phyloP scores from a whole-genome alignment of 1,140 invertebrate species.

The Halictus rubicundus region DNA sequence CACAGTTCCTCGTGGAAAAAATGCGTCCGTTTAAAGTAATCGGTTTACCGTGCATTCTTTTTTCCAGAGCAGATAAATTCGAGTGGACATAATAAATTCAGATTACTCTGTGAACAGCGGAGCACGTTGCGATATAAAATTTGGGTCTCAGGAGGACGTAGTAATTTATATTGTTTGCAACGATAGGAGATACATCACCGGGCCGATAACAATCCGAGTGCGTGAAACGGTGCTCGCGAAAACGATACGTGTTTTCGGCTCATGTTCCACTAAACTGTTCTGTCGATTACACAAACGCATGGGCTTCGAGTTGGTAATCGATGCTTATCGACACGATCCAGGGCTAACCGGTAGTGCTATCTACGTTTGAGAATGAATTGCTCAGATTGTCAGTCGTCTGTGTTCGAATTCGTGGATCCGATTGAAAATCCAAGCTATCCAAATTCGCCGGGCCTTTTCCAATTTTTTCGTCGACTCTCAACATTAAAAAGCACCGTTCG shows the following conservation, averaged over 20 bases:
- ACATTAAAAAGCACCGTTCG: too few relatives aligned
- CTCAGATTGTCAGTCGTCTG: background rate
- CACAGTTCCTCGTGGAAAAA: too few relatives aligned
- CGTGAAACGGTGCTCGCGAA: background rate
- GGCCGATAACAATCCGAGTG: background rate
- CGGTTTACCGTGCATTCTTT: too few relatives aligned
- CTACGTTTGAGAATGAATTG: constrained; percentile 20
- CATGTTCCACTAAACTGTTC: constrained; percentile 4
- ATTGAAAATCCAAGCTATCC: background rate
- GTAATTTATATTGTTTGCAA: background rate
- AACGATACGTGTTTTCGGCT: constrained; percentile 2
- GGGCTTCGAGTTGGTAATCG: constrained; percentile 15
- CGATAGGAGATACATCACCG: background rate
- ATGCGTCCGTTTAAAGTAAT: too few relatives aligned
- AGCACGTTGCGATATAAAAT: background rate
- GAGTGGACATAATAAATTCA: too few relatives aligned
- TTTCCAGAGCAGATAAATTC: too few relatives aligned
- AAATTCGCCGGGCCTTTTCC: background rate
- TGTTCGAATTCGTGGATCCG: background rate
- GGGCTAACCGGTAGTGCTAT: constrained; percentile 1
- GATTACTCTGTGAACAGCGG: background rate
- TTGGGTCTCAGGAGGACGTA: background rate
- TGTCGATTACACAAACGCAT: constrained; percentile 13
- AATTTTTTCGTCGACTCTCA: background rate
- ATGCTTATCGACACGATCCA: constrained; percentile 17